A percentile compares a stretch with the other conserved stretches of the same genome.
Conservation (phyloP, 2,888 invertebrate species). For the Muscina levida region DNA sequence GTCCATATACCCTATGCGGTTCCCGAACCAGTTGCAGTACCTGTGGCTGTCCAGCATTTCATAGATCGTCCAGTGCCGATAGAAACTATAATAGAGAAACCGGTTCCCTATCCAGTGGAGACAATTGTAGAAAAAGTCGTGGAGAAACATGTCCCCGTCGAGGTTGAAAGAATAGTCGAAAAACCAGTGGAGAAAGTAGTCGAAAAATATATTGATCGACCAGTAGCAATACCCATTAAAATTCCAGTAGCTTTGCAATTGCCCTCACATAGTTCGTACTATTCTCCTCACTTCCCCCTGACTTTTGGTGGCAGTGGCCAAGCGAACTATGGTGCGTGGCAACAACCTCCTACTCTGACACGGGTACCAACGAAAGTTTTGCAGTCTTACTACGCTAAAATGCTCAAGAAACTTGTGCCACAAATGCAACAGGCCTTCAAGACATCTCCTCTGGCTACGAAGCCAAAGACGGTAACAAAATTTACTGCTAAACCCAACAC, state of each 20-base stretch:
- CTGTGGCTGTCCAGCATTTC: slow-evolving; percentile 80
- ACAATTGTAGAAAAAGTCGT: slow-evolving; percentile 82
- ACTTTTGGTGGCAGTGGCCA: slow-evolving; percentile 6
- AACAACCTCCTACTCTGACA: slow-evolving; percentile 34
- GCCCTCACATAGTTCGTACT: slow-evolving; percentile 72
- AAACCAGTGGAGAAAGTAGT: slow-evolving; percentile 79
- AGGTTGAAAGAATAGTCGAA: slow-evolving; percentile 84
- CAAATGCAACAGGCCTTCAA: slow-evolving; percentile 67
- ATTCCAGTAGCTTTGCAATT: slow-evolving; percentile 82
- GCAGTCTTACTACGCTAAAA: slow-evolving; percentile 74
- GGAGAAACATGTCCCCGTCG: slow-evolving; percentile 78
- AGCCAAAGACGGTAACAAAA: slow-evolving; percentile 49
- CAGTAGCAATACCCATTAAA: slow-evolving; percentile 79
- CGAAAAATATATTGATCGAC: slow-evolving; percentile 77
- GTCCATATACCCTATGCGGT: slow-evolving; percentile 80
- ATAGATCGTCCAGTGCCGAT: slow-evolving; percentile 81
- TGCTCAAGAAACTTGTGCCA: slow-evolving; percentile 75
- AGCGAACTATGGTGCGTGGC: slow-evolving; percentile 33
- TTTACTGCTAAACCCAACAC: slow-evolving; percentile 53
- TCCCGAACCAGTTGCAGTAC: slow-evolving; percentile 81
- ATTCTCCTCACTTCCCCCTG: not conserved
- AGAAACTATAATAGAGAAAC: slow-evolving; percentile 80
- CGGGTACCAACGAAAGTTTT: slow-evolving; percentile 74
- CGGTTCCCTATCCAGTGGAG: slow-evolving; percentile 80
- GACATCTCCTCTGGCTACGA: slow-evolving; percentile 37